A percentile compares a stretch with the other conserved stretches of the same genome.
phyloP scores from a whole-genome alignment of 2,888 invertebrate species.

The Microdon myrmicae region DNA sequence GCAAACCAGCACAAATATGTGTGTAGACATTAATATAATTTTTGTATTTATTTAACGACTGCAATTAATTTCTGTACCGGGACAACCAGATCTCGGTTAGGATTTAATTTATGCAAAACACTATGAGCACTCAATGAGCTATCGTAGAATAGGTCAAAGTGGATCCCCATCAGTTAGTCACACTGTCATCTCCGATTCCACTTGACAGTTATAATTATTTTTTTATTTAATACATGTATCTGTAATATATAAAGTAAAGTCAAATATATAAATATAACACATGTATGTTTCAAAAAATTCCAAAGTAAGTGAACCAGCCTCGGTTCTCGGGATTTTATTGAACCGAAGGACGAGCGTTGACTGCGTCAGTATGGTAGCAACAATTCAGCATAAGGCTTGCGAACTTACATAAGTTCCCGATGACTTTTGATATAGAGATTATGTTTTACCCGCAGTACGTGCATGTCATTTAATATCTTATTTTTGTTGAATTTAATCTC shows the following conservation, averaged over 20 bases:
- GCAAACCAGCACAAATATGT: conserved; percentile 20
- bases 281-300: conserved; percentile 28
- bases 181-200: conserved; percentile 26
- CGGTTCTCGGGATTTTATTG: conserved; percentile 2
- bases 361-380: conserved; percentile 46
- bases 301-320: too few species aligned
- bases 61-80: conserved; percentile 39
- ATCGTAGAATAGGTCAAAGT: conserved; percentile 37
- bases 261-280: conserved; percentile 19
- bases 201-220: conserved; percentile 44
- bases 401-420: conserved; percentile 53
- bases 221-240: conserved; percentile 9
- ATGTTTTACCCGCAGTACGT: conserved; percentile 26
- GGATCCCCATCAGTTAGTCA: conserved; percentile 23
- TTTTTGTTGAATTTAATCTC: conserved; percentile 23
- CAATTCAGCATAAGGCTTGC: conserved; percentile 14
- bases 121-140: conserved; percentile 18
- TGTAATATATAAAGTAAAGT: not conserved
- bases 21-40: conserved; percentile 8
- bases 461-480: conserved; percentile 12
- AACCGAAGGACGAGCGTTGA: conserved; percentile 57
- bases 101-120: conserved; percentile 44
- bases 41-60: conserved; percentile 26
- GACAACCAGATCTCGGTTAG: conserved; percentile 43
- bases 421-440: conserved; percentile 55